Percentiles rank a stretch among this genome's conserved stretches.
These are phyloP conservation scores for Araneus ventricosus DNA, from an alignment of 1,140 invertebrate genomes.

Conservation along the genomic window DNA sequence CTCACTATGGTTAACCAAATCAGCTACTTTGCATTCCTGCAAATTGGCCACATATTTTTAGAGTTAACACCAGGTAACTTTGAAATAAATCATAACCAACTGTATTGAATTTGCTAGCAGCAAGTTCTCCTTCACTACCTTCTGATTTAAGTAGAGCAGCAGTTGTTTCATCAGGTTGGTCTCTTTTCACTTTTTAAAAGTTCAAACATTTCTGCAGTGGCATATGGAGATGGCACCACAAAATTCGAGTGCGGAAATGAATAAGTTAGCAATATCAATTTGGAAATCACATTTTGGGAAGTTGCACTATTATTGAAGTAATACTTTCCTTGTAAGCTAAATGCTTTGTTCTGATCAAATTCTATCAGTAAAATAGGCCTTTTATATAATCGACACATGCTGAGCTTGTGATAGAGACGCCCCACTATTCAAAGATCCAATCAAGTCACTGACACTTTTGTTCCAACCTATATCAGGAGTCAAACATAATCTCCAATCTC, in stretches of 20 bases:
- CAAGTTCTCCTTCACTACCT: conserved; percentile 62
- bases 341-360: conserved; percentile 85
- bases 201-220: conserved; percentile 96
- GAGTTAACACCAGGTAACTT: conserved; percentile 94
- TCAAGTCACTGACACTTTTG: conserved; percentile 98
- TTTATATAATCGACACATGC: conserved; percentile 91
- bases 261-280: conserved; percentile 91
- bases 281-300: conserved; percentile 73
- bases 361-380: conserved; percentile 97
- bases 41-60: conserved; percentile 89
- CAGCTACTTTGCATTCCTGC: conserved; percentile 87
- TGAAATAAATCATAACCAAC: conserved; percentile 89
- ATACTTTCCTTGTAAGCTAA: conserved; percentile 75
- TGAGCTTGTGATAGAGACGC: conserved; percentile 96
- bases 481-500: conserved; percentile 98
- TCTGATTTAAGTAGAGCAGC: conserved; percentile 79
- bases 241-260: conserved; percentile 93
- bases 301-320: conserved; percentile 63
- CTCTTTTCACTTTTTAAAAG: conserved; percentile 82
- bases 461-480: conserved; percentile 98
- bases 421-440: conserved; percentile 96
- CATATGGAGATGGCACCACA: conserved; percentile 98
- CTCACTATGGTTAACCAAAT: conserved; percentile 82
- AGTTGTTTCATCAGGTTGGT: conserved; percentile 76
- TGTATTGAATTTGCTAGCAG: conserved; percentile 87